These are phyloP conservation scores for Mobula hypostoma DNA, from an alignment of 2,113 vertebrate species.

Conservation along the genomic window DNA sequence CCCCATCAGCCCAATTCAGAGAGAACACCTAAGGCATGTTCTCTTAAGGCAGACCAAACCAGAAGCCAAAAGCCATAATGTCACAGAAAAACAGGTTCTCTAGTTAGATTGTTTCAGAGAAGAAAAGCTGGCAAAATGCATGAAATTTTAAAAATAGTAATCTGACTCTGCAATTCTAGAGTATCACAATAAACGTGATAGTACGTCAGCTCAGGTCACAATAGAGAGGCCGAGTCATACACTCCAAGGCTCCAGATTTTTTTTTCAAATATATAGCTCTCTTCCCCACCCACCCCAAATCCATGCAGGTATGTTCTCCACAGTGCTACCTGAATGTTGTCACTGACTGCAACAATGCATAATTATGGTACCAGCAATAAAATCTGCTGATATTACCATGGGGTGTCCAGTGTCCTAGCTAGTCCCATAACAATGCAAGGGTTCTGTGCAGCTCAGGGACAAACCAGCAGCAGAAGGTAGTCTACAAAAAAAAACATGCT, in stretches of 20 bases:
- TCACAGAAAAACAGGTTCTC: constrained; percentile 2
- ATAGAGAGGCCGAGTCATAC: constrained; percentile 10
- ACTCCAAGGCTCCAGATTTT: constrained; percentile 22
- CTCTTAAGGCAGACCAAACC: constrained; percentile 25
- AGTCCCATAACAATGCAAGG: constrained; percentile 24
- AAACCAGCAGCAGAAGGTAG: constrained; percentile 27
- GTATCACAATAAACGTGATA: constrained; percentile 34
- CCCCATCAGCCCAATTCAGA: not conserved
- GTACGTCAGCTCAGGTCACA: constrained; percentile 7
- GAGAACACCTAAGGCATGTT: not conserved
- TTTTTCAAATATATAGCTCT: constrained; percentile 18
- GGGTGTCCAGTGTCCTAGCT: not conserved
- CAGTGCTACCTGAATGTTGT: not conserved
- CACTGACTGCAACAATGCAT: not conserved
- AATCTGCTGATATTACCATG: not conserved
- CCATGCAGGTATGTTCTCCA: constrained; percentile 19
- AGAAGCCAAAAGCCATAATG: not conserved
- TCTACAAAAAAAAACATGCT: constrained; percentile 25
- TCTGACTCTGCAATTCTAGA: not conserved
- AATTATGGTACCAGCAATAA: constrained; percentile 26
- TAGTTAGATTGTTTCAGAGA: not conserved
- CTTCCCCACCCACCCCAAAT: not conserved
- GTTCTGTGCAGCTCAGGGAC: constrained; percentile 22
- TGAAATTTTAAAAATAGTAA: constrained; percentile 24
- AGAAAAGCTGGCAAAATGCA: constrained; percentile 8